Evolutionary conservation across 2,797 vertebrate species (phyloP).

Genomic region (Erethizon dorsatum): DNA sequence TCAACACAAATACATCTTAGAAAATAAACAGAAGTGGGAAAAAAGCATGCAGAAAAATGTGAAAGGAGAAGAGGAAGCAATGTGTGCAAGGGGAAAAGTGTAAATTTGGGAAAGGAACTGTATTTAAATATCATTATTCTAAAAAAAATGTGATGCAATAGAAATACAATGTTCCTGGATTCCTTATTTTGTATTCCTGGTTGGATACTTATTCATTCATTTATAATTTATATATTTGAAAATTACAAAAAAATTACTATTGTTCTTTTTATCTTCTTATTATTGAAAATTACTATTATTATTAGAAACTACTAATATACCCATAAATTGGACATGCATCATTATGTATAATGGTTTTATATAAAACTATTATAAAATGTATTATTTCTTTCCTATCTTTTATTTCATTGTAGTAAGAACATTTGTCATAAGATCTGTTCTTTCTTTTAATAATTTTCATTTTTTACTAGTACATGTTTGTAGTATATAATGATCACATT

Average conservation of each 20-base stretch:
- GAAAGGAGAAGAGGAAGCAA: neutral
- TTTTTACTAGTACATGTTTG: neutral
- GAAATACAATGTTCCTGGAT: neutral
- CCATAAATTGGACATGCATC: neutral
- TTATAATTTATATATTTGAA: neutral
- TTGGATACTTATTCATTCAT: neutral
- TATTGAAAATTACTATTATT: neutral
- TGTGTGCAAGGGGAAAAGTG: neutral
- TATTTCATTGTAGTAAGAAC: neutral
- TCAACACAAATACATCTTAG: neutral
- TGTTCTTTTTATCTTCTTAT: neutral
- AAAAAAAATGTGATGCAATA: neutral
- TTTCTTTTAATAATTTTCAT: neutral
- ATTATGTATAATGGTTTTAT: neutral
- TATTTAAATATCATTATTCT: conserved; percentile 2
- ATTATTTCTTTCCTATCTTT: neutral
- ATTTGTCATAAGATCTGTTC: neutral
- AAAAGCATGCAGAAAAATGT: neutral
- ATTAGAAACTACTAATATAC: neutral
- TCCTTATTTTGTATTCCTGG: neutral
- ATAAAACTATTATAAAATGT: neutral
- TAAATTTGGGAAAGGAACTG: neutral
- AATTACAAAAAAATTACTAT: neutral
- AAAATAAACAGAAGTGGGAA: neutral
- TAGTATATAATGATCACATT: neutral